Evolutionary conservation across 1,140 invertebrate genomes (phyloP).

Genomic region (Agrilus planipennis): DNA sequence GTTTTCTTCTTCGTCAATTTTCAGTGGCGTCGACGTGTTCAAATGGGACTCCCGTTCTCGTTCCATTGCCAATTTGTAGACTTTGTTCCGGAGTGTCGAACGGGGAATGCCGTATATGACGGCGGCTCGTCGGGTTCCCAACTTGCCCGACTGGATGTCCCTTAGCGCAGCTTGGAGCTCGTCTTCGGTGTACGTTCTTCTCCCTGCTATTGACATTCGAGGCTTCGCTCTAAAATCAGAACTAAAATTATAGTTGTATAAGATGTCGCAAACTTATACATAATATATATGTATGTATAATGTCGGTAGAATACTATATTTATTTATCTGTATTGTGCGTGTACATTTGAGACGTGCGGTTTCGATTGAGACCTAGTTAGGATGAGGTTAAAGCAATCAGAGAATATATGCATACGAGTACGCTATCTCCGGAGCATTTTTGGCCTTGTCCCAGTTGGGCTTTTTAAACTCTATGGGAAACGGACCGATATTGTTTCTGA

Average conservation of each 20-base stretch:
- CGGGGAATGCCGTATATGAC: conserved; percentile 91
- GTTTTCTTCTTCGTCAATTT: conserved; percentile 31
- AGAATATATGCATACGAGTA: too few species aligned
- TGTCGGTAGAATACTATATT: too few species aligned
- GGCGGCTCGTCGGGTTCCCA: conserved; percentile 83
- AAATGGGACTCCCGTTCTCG: conserved; percentile 48
- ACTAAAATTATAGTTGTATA: conserved; percentile 30
- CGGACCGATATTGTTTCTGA: too few species aligned
- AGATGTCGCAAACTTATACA: too few species aligned
- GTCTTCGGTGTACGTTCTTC: conserved; percentile 80
- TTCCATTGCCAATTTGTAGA: conserved; percentile 74
- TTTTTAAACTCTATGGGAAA: too few species aligned
- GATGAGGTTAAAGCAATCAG: too few species aligned
- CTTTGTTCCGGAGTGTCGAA: conserved; percentile 89
- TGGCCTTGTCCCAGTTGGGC: too few species aligned
- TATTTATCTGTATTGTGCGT: too few species aligned
- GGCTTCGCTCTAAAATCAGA: conserved; percentile 47
- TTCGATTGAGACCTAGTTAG: too few species aligned
- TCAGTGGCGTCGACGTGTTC: conserved; percentile 33
- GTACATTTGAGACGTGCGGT: too few species aligned
- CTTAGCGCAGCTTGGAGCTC: conserved; percentile 79
- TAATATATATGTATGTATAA: too few species aligned
- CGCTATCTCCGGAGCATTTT: too few species aligned
- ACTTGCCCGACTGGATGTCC: conserved; percentile 83
- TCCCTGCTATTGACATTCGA: conserved; percentile 43